phyloP scores from a whole-genome alignment of 2,888 invertebrate genomes.

The Tillus elongatus region DNA sequence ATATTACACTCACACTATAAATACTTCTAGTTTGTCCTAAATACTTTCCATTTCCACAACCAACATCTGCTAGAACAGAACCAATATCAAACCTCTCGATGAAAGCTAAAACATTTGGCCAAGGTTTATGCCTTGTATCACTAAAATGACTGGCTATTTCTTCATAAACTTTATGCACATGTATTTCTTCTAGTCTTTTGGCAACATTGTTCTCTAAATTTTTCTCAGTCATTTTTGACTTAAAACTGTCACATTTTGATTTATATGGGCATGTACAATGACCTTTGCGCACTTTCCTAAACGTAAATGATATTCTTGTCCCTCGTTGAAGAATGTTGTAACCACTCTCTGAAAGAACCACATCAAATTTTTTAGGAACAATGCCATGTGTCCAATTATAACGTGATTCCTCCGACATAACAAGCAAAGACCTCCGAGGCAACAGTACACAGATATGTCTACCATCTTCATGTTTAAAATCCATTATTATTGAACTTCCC shows the following conservation, averaged over 20 bases:
- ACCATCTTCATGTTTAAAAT: constrained; percentile 62
- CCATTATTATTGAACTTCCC: constrained; percentile 77
- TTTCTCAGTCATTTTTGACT: constrained; percentile 23
- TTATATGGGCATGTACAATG: constrained; percentile 58
- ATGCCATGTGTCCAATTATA: constrained; percentile 87
- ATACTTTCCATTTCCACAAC: constrained; percentile 99
- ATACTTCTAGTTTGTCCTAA: constrained; percentile 53
- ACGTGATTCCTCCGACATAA: constrained; percentile 64
- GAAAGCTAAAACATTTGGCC: constrained; percentile 86
- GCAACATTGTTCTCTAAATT: constrained; percentile 44
- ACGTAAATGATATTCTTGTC: constrained; percentile 77
- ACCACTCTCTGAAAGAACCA: constrained; percentile 49
- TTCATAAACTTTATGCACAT: constrained; percentile 86
- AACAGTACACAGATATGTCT: constrained; percentile 54
- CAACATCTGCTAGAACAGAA: constrained; percentile 78
- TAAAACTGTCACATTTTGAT: constrained; percentile 57
- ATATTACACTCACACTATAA: constrained; percentile 54
- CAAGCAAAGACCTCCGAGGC: constrained; percentile 61
- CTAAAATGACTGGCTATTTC: constrained; percentile 92
- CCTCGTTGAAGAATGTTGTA: constrained; percentile 48
- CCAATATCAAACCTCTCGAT: constrained; percentile 56
- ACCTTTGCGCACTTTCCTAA: constrained; percentile 47
- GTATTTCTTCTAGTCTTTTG: constrained; percentile 57
- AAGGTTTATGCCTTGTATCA: constrained; percentile 85
- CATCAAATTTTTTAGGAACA: constrained; percentile 71